A percentile compares a stretch with the other conserved stretches of the same genome.
These are phyloP conservation scores for Serinus canaria DNA, from an alignment of 2,113 vertebrate species.

Conservation along the genomic window DNA sequence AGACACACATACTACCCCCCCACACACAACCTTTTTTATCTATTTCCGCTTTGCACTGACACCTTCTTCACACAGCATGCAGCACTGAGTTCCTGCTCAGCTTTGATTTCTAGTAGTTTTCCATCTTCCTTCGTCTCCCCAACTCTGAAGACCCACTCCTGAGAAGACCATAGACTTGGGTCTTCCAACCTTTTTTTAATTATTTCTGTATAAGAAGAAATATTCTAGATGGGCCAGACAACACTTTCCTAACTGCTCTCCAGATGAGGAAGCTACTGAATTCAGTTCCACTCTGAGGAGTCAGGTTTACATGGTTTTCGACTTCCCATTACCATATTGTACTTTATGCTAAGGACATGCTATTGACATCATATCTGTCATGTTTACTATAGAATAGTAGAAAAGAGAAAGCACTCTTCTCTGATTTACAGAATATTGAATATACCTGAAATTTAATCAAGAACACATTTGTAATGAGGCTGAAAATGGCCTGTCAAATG, in stretches of 20 bases:
- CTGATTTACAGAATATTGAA: conserved; percentile 48
- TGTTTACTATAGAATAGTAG: not conserved
- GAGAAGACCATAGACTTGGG: not conserved
- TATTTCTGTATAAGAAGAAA: not conserved
- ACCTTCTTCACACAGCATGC: not conserved
- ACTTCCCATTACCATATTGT: not conserved
- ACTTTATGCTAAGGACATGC: not conserved
- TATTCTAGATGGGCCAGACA: not conserved
- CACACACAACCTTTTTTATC: not conserved
- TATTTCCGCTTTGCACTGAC: not conserved
- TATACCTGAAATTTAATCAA: conserved; percentile 60
- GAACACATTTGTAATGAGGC: conserved; percentile 33
- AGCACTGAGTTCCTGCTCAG: not conserved
- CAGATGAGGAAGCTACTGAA: not conserved
- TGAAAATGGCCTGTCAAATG: conserved; percentile 60
- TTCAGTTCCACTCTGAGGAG: not conserved
- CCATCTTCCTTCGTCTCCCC: not conserved
- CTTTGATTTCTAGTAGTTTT: not conserved
- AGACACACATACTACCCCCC: not conserved
- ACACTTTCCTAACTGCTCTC: not conserved
- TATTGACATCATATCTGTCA: not conserved
- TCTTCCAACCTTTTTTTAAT: not conserved
- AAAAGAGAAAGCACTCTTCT: conserved; percentile 4
- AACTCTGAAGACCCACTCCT: not conserved
- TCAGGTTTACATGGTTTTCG: not conserved